phyloP scores from a whole-genome alignment of 2,888 invertebrate genomes.

The Erpobdella octoculata region DNA sequence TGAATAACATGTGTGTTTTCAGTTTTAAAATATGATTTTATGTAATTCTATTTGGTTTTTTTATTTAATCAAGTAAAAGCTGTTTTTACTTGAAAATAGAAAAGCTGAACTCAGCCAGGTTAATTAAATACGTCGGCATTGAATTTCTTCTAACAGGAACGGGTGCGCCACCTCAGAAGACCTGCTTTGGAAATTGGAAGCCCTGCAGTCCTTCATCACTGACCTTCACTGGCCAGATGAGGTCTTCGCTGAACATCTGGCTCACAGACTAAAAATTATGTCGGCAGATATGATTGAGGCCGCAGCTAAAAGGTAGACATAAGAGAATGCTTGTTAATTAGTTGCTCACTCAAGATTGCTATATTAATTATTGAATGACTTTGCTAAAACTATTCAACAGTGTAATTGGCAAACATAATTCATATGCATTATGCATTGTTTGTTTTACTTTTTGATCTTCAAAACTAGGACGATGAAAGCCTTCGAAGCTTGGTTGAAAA shows the following conservation, averaged over 20 bases:
- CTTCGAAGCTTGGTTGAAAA: constrained; percentile 63
- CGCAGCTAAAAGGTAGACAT: constrained; percentile 73
- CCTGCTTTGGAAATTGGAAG: constrained; percentile 96
- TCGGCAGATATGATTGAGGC: constrained; percentile 98
- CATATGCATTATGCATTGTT: neutral
- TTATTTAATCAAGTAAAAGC: too few species aligned
- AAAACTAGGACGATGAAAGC: constrained; percentile 56
- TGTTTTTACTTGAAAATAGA: too few species aligned
- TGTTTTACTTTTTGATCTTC: neutral
- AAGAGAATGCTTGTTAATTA: neutral
- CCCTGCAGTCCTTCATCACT: constrained; percentile 90
- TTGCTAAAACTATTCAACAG: neutral
- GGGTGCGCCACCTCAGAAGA: constrained; percentile 98
- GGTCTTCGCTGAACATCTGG: constrained; percentile 89
- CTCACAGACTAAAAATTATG: constrained; percentile 91
- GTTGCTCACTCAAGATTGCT: neutral
- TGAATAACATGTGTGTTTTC: too few species aligned
- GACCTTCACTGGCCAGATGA: constrained; percentile 98
- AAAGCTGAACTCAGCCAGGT: too few species aligned
- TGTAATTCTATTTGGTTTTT: too few species aligned
- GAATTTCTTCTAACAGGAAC: too few species aligned
- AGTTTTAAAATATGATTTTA: too few species aligned
- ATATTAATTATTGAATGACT: neutral
- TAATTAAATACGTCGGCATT: too few species aligned
- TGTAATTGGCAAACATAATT: neutral